Base-by-base conservation (phyloP, 2,888 invertebrate genomes). In the Mesorhabditis belari region DNA sequence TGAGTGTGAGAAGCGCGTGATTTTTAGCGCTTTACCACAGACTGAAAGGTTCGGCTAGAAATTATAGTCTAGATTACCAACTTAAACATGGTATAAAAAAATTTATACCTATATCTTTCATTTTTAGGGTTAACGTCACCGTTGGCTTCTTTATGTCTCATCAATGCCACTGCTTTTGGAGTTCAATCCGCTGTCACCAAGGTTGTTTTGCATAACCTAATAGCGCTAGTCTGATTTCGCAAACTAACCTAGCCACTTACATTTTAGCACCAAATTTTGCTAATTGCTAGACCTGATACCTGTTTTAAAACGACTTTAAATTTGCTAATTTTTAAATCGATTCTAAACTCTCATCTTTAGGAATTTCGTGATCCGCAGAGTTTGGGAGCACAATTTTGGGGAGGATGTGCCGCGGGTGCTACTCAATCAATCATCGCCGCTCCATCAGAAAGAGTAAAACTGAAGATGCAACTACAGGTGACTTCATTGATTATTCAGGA, bases 151-250 rank as follows among this genome's bases (percentile, higher is more conserved):
- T 88, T 94, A 60, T 90, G 92, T 3, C 86, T 88, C 44, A 88
- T 95, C 25, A 96, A 95, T 82, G 92, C 95, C 3, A 87, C 94
- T 59, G 89, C 92, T 9, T 96, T 96, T 81, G 94, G 95, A 5
- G 88, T 91, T 0, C 92, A 95, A 81, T 92, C 92, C n/a, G 88
- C 89, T 77, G 86, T 88, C 0, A 88, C 88, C 72, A 85, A 88
- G 58, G 83, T 85, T 3, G 81, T 89, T 56, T 82, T 86, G 0
- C 19, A 19, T n/a, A 19, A 9, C 17, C 12, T 50, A 85, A 17
- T 89, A 67, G 87, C 88, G 0, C 86, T 88, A 70, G 21, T n/a
- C 21, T 5, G 6, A 9, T 12, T 21, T 23, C n/a, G n/a, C n/a
- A n/a, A n/a, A n/a, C n/a, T n/a, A n/a, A n/a, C n/a, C n/a, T n/a